Conservation (phyloP, 23 tunicate genomes). For the Ciona savignyi region DNA sequence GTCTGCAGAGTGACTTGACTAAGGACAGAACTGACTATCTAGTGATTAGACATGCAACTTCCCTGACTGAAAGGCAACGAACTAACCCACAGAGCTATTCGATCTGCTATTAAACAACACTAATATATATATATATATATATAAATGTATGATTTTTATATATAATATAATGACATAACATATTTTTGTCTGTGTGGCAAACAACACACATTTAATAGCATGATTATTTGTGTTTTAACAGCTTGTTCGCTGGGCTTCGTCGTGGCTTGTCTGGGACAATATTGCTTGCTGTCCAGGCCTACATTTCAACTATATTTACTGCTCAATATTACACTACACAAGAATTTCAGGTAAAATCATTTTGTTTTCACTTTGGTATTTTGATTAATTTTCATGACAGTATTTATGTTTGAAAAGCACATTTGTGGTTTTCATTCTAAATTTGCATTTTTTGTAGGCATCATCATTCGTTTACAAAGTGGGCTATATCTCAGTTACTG, state of each 20-base stretch:
- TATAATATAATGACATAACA: too few relatives aligned
- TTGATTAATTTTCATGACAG: background rate
- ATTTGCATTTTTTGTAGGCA: conserved; percentile 10
- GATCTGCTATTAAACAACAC: too few relatives aligned
- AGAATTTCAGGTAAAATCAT: conserved; percentile 21
- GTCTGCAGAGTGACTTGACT: too few relatives aligned
- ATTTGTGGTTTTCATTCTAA: background rate
- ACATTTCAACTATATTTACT: conserved; percentile 11
- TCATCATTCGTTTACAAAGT: conserved; percentile 31
- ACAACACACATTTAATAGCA: too few relatives aligned
- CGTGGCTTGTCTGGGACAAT: conserved; percentile 47
- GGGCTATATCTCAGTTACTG: conserved; percentile 17
- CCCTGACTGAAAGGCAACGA: too few relatives aligned
- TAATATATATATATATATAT: too few relatives aligned
- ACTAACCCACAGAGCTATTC: too few relatives aligned
- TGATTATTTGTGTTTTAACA: conserved; percentile 10
- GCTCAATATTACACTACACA: conserved; percentile 13
- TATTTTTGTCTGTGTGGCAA: too few relatives aligned
- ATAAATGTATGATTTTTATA: too few relatives aligned
- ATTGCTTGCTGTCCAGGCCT: conserved; percentile 31
- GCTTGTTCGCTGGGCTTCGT: conserved; percentile 44
- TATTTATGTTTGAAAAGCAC: background rate
- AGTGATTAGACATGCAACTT: too few relatives aligned
- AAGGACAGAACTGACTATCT: too few relatives aligned
- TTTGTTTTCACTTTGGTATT: background rate